Evolutionary conservation across 2,113 vertebrate genomes (phyloP), one percentile per base, ranked within the genome.

Genomic region (Osmerus eperlanus): DNA sequence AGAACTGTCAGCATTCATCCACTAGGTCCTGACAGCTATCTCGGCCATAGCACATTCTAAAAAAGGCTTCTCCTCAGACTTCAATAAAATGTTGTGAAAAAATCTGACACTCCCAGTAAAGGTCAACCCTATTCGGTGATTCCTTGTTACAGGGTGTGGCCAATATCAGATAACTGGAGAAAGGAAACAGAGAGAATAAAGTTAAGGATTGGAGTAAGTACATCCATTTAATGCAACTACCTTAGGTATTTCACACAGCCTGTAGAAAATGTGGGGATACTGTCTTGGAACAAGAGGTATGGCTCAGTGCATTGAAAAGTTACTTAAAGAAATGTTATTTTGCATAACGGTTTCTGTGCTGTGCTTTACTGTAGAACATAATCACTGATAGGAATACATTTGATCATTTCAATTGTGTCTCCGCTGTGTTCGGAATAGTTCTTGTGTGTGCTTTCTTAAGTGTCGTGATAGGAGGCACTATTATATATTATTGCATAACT

Each of bases 401-500:
- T 25, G 54, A 65, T 56, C 55, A 51, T 65, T 41, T 51, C 3
- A 13, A 21, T 47, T 64, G 54, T 64, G 19, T 18, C 7, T 54
- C 41, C 41, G 18, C 54, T 52, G 15, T 28, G 32, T 55, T 67
- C 21, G 25, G 13, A 65, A 36, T 19, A 65, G 29, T 65, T 70
- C 13, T 56, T 72, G 55, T 66, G 14, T 15, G 47, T 69, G n/a
- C 59, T 68, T 63, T 58, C 56, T 54, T 59, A 62, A 52, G 64
- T 65, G 60, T 85, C 87, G 86, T 87, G 85, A 80, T 85, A 83
- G 83, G 89, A 93, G 92, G 92, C 92, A 93, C 92, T 93, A 88
- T 80, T 92, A 47, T 47, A 47, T 47, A 88, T 91, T 93, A 93
- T 93, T 93, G 92, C 92, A 93, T 93, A 93, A 93, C 91, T 91